Evolutionary conservation across 1,140 invertebrate species (phyloP).

Genomic region (Subanguina moxae): DNA sequence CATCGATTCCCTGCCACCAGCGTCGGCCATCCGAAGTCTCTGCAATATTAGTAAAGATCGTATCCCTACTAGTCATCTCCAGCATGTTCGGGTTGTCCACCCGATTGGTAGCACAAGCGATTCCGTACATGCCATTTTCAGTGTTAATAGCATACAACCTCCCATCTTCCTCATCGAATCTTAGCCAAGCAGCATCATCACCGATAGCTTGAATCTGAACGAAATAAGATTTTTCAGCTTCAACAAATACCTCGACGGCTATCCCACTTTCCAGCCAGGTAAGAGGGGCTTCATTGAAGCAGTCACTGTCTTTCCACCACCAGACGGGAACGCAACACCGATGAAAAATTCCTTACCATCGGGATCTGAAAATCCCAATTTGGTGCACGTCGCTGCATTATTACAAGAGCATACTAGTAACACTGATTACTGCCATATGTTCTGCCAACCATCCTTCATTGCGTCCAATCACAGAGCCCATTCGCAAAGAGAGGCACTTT

Average conservation of each 20-base stretch:
- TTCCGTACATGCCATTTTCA: conserved; percentile 95
- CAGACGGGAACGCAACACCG: conserved; percentile 90
- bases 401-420: conserved; percentile 11
- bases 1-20: conserved; percentile 88
- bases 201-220: conserved; percentile 24
- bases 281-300: conserved; percentile 89
- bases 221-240: conserved; percentile 72
- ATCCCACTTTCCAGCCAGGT: conserved; percentile 65
- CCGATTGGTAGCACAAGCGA: conserved; percentile 84
- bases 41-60: conserved; percentile 93
- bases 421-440: conserved; percentile 69
- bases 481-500: conserved; percentile 91
- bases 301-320: conserved; percentile 94
- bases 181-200: conserved; percentile 71
- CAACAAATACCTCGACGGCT: too few relatives aligned
- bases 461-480: conserved; percentile 85
- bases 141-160: conserved; percentile 90
- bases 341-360: conserved; percentile 70
- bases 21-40: conserved; percentile 78
- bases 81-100: conserved; percentile 92
- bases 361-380: conserved; percentile 78
- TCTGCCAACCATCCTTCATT: conserved; percentile 94
- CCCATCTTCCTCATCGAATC: conserved; percentile 78
- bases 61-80: conserved; percentile 82
- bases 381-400: conserved; percentile 62